Evolutionary conservation across 2,888 invertebrate genomes (phyloP), one percentile per base, ranked within the genome.

Genomic region (Biston stratarius): DNA sequence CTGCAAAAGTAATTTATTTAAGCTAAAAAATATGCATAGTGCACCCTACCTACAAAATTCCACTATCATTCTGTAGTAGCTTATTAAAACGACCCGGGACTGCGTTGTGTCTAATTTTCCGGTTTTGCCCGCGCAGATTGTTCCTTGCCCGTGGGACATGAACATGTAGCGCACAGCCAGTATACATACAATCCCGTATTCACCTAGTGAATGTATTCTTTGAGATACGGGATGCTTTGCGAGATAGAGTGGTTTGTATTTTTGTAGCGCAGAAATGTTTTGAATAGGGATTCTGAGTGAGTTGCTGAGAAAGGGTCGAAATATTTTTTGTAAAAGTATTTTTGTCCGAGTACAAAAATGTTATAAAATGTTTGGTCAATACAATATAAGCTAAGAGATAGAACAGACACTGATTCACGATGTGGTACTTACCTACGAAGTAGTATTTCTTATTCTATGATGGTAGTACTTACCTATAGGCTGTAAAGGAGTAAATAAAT

Each of bases 101-200:
- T 44, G 81, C 78, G 86, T 88, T 86, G 86, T 88, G 90, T 91
- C 83, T 91, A 92, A 92, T 92, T 92, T 92, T 92, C 91, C 92
- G 92, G 90, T 88, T 84, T 83, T 77, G 91, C 88, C 80, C 91
- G 88, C 90, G 85, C 78, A 90, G 89, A 92, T 91, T 90, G 91
- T 86, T 71, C 68, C 65, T 67, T 61, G 70, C 81, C 83, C 87
- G 74, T 69, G 89, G 86, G 87, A 85, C 75, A 44, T 58, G 69
- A 44, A 42, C 52, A 11, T 33, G 11, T 0, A 42, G 5, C 42
- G 11, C 5, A 42, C 11, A 42, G 5, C 14, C 14, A n/a, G 38
- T 40, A 51, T 36, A 55, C 12, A 6, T n/a, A 24, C 24, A 2
- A 40, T 49, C 49, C 36, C 12, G 44, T 36, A 58, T 38, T 9